phyloP scores from a whole-genome alignment of 2,113 vertebrate species.

The Cercocebus atys region DNA sequence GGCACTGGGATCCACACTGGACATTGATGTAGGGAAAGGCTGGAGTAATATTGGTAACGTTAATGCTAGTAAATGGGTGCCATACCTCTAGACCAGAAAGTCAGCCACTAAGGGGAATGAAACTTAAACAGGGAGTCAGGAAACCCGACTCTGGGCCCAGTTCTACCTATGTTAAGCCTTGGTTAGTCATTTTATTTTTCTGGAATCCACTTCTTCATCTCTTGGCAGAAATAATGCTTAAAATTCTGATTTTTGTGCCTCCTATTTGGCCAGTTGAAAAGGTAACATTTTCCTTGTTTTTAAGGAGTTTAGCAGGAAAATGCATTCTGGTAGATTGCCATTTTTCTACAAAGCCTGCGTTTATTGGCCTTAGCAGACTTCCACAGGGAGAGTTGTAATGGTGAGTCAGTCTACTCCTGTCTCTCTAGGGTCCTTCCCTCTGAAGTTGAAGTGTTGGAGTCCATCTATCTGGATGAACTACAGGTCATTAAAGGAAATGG shows the following conservation, averaged over 20 bases:
- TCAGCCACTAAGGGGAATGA: neutral
- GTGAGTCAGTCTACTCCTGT: slow-evolving; percentile 50
- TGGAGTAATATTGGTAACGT: neutral
- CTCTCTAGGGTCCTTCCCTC: slow-evolving; percentile 86
- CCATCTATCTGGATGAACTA: slow-evolving; percentile 96
- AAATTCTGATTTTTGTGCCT: slow-evolving; percentile 2
- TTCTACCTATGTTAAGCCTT: neutral
- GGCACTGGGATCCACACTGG: neutral
- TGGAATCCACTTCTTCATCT: slow-evolving; percentile 9
- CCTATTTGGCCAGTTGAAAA: neutral
- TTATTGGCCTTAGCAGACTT: neutral
- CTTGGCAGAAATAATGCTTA: neutral
- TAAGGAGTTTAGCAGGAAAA: neutral
- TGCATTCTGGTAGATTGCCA: neutral
- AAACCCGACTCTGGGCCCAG: neutral
- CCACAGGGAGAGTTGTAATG: neutral
- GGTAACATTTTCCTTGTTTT: neutral
- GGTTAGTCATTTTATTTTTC: neutral
- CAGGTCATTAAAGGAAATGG: slow-evolving; percentile 83
- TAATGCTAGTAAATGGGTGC: neutral
- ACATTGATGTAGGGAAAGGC: neutral
- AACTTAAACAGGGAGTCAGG: neutral
- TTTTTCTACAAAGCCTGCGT: neutral
- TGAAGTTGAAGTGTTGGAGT: slow-evolving; percentile 95
- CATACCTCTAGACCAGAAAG: neutral